These are phyloP conservation scores for Tapirus terrestris DNA, from an alignment of 2,113 vertebrate species.

Conservation along the genomic window DNA sequence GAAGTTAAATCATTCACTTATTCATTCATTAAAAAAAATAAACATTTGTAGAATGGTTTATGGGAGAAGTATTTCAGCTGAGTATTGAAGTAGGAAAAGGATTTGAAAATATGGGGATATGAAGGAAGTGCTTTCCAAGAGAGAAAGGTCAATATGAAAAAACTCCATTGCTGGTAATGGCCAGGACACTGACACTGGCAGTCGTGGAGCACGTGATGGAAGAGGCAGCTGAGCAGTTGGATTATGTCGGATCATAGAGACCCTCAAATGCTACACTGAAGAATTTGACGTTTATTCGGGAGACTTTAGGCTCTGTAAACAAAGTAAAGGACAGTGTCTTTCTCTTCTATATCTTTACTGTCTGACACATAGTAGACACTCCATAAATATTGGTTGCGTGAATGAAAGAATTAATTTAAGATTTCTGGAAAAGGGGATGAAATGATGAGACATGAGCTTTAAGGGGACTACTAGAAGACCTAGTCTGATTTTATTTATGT, in stretches of 20 bases:
- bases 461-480: neutral
- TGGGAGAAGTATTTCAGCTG: neutral
- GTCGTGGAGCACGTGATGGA: neutral
- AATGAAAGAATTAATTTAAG: neutral
- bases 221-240: neutral
- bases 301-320: neutral
- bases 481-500: neutral
- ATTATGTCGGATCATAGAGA: neutral
- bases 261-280: neutral
- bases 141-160: neutral
- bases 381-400: neutral
- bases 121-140: neutral
- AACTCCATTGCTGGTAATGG: neutral
- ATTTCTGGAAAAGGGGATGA: neutral
- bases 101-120: neutral
- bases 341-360: neutral
- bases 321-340: neutral
- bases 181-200: no score
- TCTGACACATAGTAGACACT: neutral
- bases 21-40: neutral
- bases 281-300: neutral
- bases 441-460: neutral
- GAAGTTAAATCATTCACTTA: neutral
- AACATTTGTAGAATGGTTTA: neutral
- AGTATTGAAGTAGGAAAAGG: neutral